Conservation (phyloP, 1,140 invertebrate species). For the Matsumurasca onukii region DNA sequence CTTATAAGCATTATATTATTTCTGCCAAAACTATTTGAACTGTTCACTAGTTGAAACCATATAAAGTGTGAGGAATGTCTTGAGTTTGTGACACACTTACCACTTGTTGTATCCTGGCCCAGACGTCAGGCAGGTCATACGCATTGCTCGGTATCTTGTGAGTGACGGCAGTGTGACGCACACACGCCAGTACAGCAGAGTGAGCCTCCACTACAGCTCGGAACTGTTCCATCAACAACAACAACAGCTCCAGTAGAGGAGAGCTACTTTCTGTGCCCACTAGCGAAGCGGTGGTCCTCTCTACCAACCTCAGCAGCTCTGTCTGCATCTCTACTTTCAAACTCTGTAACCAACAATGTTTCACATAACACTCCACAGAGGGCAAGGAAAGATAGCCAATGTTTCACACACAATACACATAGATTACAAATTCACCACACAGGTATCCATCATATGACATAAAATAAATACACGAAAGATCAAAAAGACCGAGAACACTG, state of each 20-base stretch:
- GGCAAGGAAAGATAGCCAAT: too few species aligned
- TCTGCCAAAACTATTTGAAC: too few species aligned
- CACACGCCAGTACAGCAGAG: constrained; percentile 56
- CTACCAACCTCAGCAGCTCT: constrained; percentile 74
- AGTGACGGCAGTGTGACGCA: constrained; percentile 57
- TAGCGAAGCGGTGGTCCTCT: constrained; percentile 60
- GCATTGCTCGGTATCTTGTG: constrained; percentile 56
- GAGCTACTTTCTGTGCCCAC: constrained; percentile 30
- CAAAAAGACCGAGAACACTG: too few species aligned
- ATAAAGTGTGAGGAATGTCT: neutral
- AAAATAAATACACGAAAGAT: too few species aligned
- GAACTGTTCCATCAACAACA: constrained; percentile 74
- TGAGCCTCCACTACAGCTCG: constrained; percentile 70
- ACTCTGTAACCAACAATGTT: constrained; percentile 61
- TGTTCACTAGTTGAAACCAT: neutral
- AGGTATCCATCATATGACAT: too few species aligned
- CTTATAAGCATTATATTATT: too few species aligned
- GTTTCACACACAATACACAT: too few species aligned
- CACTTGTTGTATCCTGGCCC: constrained; percentile 85
- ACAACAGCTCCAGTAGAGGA: constrained; percentile 56
- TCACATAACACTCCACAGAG: too few species aligned
- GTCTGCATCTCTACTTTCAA: constrained; percentile 80
- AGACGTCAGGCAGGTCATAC: constrained; percentile 82
- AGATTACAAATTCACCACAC: too few species aligned
- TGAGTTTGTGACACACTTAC: constrained; percentile 57